Evolutionary conservation across 2,888 invertebrate genomes (phyloP), one percentile per base, ranked within the genome.

Genomic region (Andrena marginata): DNA sequence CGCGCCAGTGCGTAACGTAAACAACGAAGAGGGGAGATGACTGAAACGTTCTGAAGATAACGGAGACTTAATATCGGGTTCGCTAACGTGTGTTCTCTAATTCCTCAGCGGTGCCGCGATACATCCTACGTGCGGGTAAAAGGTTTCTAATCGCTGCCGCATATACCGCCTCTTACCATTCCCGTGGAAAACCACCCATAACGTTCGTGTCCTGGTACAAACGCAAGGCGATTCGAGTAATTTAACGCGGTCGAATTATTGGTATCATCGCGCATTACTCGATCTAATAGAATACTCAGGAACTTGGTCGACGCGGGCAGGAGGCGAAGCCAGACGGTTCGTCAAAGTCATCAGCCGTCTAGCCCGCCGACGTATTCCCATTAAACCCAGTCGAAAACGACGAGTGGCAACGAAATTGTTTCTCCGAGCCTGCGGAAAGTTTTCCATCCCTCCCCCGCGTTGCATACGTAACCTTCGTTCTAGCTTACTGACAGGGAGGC

Each of bases 341-440:
- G 80, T 87, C 84, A 84, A 82, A 83, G 72, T 76, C 75, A 62
- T 56, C 23, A 20, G 26, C 48, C 49, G 33, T 72, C 75, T 71
- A 26, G 33, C n/a, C 8, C 5, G 8, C 29, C 35, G 80, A 83
- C 87, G 72, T 83, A 81, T 82, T 82, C 82, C 86, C 84, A 87
- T 87, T 87, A 87, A 88, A 84, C 31, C 67, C 35, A 72, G 69
- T 60, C 67, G 71, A 69, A 85, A 82, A 60, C n/a, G 65, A 67
- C 31, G 79, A 26, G 67, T 72, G 71, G 64, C 59, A 77, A 72
- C 83, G 80, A 77, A 87, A 87, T 85, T 85, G 87, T 87, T 87
- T 85, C 77, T 70, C 77, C 62, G 56, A 51, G 33, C 35, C 23
- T 54, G 54, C 62, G 20, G 48, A 82, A 87, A 87, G 63, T 87